phyloP scores from a whole-genome alignment of 2,113 vertebrate species.

The Athene noctua region DNA sequence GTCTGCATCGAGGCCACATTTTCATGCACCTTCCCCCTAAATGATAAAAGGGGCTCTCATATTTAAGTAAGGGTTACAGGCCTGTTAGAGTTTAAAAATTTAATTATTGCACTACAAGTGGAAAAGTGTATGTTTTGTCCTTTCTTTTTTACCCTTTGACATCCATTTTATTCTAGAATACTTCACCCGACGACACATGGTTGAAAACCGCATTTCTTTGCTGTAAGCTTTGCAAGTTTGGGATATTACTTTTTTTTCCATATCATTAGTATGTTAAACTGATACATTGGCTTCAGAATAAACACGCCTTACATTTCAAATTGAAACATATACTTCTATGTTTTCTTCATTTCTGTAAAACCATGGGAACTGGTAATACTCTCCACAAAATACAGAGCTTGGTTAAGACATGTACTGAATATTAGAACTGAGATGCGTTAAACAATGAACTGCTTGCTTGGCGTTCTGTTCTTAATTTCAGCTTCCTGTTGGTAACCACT shows the following conservation, averaged over 20 bases:
- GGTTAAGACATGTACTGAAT: neutral
- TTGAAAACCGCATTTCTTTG: neutral
- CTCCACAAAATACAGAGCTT: neutral
- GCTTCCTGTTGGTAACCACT: neutral
- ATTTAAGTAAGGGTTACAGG: neutral
- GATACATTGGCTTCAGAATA: neutral
- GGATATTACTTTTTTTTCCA: neutral
- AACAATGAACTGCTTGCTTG: neutral
- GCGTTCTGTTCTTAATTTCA: neutral
- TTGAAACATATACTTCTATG: neutral
- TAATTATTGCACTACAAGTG: neutral
- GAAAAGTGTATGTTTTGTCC: neutral
- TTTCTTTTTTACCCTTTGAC: fast-evolving
- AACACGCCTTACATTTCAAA: neutral
- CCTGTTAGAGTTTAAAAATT: neutral
- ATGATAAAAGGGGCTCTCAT: neutral
- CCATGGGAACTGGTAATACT: neutral
- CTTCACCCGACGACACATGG: neutral
- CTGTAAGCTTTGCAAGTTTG: neutral
- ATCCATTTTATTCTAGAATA: neutral
- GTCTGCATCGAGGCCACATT: slow-evolving; percentile 67
- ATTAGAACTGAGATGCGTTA: neutral
- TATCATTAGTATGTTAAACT: neutral
- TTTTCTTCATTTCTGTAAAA: neutral
- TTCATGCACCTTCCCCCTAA: slow-evolving; percentile 69